Evolutionary conservation across 2,888 invertebrate genomes (phyloP).

Genomic region (Timandra comae): DNA sequence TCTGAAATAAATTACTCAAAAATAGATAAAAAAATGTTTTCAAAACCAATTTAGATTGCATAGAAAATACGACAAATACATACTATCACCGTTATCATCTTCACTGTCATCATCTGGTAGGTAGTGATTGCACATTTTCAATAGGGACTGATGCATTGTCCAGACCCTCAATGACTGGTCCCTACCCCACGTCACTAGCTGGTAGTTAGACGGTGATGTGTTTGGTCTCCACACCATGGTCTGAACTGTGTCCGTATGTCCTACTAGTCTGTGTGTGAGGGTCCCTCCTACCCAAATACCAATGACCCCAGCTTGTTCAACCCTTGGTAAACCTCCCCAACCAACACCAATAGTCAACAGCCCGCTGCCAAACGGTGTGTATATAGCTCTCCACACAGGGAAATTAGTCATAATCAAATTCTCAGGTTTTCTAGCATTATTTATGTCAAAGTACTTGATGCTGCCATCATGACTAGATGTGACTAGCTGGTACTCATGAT

Average conservation of each 20-base stretch:
- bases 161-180: constrained; percentile 95
- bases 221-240: constrained; percentile 96
- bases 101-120: constrained; percentile 80
- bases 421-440: constrained; percentile 89
- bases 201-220: constrained; percentile 81
- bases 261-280: constrained; percentile 93
- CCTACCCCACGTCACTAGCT: constrained; percentile 96
- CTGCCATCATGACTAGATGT: constrained; percentile 97
- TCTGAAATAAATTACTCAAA: constrained; percentile 42
- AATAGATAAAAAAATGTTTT: too few relatives aligned
- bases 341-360: constrained; percentile 94
- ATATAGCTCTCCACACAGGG: constrained; percentile 95
- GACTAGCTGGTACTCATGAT: constrained; percentile 88
- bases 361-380: constrained; percentile 95
- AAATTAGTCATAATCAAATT: constrained; percentile 89
- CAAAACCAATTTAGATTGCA: background rate
- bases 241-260: constrained; percentile 94
- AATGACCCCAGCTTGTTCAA: constrained; percentile 83
- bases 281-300: constrained; percentile 76
- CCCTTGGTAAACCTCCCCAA: constrained; percentile 85
- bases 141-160: constrained; percentile 90
- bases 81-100: constrained; percentile 71
- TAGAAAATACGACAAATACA: constrained; percentile 22
- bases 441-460: constrained; percentile 95
- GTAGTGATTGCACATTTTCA: constrained; percentile 83